These are phyloP conservation scores for Sipha maydis DNA, from an alignment of 2,888 invertebrate species.

Conservation along the genomic window DNA sequence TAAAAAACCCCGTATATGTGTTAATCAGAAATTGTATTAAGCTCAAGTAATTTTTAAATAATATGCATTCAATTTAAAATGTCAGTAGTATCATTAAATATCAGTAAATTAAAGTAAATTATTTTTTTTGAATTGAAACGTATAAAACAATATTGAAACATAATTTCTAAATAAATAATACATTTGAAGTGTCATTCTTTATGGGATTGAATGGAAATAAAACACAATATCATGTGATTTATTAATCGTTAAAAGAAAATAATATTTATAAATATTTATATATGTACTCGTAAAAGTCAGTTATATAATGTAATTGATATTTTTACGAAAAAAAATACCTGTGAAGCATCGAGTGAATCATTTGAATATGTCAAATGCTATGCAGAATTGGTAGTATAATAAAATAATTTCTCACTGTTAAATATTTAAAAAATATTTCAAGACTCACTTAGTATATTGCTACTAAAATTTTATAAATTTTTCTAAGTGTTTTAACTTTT, in stretches of 20 bases:
- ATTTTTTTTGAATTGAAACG: too few species aligned
- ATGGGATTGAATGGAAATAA: neutral
- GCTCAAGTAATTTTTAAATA: neutral
- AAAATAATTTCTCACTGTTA: neutral
- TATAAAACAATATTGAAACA: too few species aligned
- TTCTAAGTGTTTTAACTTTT: neutral
- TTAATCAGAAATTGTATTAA: neutral
- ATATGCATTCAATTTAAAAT: neutral
- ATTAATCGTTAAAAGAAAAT: neutral
- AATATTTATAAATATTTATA: neutral
- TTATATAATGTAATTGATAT: neutral
- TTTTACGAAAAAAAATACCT: neutral
- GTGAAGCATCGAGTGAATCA: neutral
- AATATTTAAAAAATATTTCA: neutral
- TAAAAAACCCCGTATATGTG: neutral
- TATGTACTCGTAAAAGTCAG: too few species aligned
- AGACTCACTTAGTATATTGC: neutral
- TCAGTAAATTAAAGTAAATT: too few species aligned
- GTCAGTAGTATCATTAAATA: too few species aligned
- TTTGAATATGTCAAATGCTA: neutral
- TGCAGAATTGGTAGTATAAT: neutral
- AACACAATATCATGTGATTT: neutral
- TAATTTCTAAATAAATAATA: too few species aligned
- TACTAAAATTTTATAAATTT: neutral
- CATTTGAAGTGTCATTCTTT: too few species aligned